Evolutionary conservation across 2,797 vertebrate species (phyloP).

Genomic region (Manis javanica): DNA sequence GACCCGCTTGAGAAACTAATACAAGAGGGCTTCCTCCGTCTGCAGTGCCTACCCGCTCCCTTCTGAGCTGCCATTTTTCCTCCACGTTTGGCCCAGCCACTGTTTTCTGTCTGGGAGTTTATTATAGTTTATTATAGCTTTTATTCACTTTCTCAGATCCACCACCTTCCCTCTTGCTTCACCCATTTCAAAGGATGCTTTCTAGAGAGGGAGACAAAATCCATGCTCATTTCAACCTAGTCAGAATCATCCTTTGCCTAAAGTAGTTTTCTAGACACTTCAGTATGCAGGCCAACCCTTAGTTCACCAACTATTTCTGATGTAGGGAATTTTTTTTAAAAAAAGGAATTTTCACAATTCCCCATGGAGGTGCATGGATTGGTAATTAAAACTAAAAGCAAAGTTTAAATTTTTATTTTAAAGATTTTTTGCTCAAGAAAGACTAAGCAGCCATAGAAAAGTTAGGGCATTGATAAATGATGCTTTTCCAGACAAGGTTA

Average conservation of each 20-base stretch:
- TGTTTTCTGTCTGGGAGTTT: neutral
- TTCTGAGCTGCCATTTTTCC: neutral
- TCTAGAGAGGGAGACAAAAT: neutral
- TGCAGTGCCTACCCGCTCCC: neutral
- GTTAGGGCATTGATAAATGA: slow-evolving; percentile 46
- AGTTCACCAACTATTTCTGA: slow-evolving; percentile 9
- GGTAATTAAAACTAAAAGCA: slow-evolving; percentile 49
- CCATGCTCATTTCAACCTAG: neutral
- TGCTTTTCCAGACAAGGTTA: neutral
- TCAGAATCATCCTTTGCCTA: neutral
- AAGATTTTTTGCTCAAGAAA: slow-evolving; percentile 63
- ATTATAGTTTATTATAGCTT: neutral
- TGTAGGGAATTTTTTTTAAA: neutral
- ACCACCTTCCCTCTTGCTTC: neutral
- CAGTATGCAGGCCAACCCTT: neutral
- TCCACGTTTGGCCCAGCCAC: neutral
- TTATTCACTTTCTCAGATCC: neutral
- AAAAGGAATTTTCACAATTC: neutral
- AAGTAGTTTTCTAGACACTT: neutral
- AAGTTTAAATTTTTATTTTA: slow-evolving; percentile 39
- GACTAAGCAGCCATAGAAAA: slow-evolving; percentile 30
- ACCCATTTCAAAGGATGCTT: neutral
- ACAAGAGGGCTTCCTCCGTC: neutral
- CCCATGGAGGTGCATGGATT: neutral
- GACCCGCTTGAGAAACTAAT: neutral